Base-by-base conservation (phyloP, 1,140 invertebrate species). In the Drosophila pachea region DNA sequence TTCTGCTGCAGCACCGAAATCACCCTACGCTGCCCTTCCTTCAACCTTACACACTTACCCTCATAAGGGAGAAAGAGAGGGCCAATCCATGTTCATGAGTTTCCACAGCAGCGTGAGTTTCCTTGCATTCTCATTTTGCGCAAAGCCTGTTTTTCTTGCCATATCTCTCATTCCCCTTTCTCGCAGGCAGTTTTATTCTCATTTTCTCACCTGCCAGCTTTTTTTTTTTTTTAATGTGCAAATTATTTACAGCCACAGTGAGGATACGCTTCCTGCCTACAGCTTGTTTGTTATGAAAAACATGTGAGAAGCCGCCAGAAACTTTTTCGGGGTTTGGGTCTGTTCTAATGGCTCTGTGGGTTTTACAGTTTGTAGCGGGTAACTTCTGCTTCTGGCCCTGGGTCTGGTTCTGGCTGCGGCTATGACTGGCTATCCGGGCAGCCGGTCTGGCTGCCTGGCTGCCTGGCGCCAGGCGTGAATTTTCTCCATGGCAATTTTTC, bases 381-480 rank as follows among this genome's bases (percentile, higher is more conserved):
- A 22, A 22, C 22, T 22, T 22, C 22, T 22, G 22, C 22, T 22
- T 22, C 3, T 3, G 22, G 22, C 22, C 22, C 22, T 1, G 22
- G 22, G 22, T 22, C 22, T 22, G 22, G 22, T 22, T 22, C 22
- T 22, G 22, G 22, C 22, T 22, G 22, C 22, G 22, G 22, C 22
- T 22, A 22, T n/a, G 50, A n/a, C 49, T 32, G 61, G 50, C 31
- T 36, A 35, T 7, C 6, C 12, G 47, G 48, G 3, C n/a, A n/a
- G 38, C 38, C n/a, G 38, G 31, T 32, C 36, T 78, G 66, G 50
- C 38, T 56, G 58, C 32, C 66, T 61, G 70, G 14, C 52, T 71
- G 71, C 49, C 47, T 82, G 78, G 79, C 78, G 78, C 79, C 78
- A 83, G 75, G 79, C 75, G 75, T 83, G 68, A 83, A 84, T 84